Percentiles rank a stretch among this genome's conserved stretches.
Evolutionary conservation across 2,797 vertebrate genomes (phyloP).

Genomic region (Myoxocephalus aenaeus): DNA sequence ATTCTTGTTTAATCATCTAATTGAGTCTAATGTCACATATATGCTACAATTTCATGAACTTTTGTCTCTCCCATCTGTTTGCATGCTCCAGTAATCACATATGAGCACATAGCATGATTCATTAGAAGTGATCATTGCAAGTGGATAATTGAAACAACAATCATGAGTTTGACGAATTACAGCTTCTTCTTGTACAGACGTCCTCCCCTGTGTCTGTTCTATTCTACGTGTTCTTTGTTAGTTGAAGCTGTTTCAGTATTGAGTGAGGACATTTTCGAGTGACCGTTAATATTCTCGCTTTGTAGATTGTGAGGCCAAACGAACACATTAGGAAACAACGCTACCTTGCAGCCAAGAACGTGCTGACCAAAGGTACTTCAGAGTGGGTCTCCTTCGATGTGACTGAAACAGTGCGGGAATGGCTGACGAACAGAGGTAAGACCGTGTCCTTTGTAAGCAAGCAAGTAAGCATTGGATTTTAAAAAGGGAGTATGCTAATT

Average conservation of each 20-base stretch:
- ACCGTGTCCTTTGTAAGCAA: neutral
- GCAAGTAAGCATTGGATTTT: neutral
- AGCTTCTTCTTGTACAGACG: neutral
- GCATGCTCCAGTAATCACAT: neutral
- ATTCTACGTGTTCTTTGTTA: neutral
- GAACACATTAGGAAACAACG: slow-evolving; percentile 94
- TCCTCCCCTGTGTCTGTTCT: neutral
- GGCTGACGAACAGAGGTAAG: slow-evolving; percentile 91
- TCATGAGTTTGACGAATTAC: neutral
- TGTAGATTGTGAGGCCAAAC: slow-evolving; percentile 89
- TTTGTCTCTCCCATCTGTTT: neutral
- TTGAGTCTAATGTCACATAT: neutral
- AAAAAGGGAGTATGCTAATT: neutral
- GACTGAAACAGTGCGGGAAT: slow-evolving; percentile 93
- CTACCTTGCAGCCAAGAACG: slow-evolving; percentile 91
- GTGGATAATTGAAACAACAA: neutral
- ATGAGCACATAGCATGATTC: neutral
- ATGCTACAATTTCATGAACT: neutral
- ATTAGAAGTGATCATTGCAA: neutral
- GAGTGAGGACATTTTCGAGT: neutral
- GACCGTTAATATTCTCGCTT: slow-evolving; percentile 12
- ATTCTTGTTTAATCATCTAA: neutral
- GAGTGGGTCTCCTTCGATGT: slow-evolving; percentile 96
- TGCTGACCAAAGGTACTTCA: slow-evolving; percentile 88
- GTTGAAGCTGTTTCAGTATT: neutral